Evolutionary conservation across 23 tunicate genomes (phyloP), one percentile per base, ranked within the genome.

Genomic region (Clavelina lepadiformis): DNA sequence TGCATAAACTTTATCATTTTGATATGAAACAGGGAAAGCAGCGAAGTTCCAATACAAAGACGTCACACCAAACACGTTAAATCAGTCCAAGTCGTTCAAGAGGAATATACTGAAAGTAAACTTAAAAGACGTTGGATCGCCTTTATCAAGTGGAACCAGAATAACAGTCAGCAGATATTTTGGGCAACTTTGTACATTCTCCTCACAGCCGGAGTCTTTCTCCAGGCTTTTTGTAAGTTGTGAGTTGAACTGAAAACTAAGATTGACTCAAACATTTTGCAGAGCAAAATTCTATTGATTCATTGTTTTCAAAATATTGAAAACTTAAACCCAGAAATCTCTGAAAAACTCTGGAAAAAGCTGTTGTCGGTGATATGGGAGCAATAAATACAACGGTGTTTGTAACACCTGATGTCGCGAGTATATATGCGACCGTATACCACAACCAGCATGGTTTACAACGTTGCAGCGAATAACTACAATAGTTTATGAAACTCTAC

Each of bases 191-290:
- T 79, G 28, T 79, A 79, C 53, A 33, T 33, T 37, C 35, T 38
- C 20, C 26, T 79, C 41, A 69, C 85, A 3, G 47, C 58, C 34
- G 85, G 77, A 38, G 77, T 79, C 3, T 79, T 79, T 55, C 27
- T 49, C 3, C 54, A 79, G 44, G 63, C 85, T 49, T 73, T 37
- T 28, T 53, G 85, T 79, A 79, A 79, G 77, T 69, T 2, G 11
- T 60, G 11, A 38, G 24, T 53, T 53, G 6, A 6, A 53, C 6
- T 18, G 22, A 53, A 11, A n/a, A 21, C 21, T 53, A 53, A n/a
- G 22, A 53, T 53, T 18, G 19, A 53, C 7, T 53, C 7, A 53
- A 53, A 21, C 20, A 53, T n/a, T 24, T 24, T 53, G 15, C 13
- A 15, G 49, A 41, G 49, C 13, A 8, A 11, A 41, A 8, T 15